Percentiles rank a stretch among this genome's conserved stretches.
Conservation (phyloP, 2,797 vertebrate species). For the Orientallactaga sibirica region DNA sequence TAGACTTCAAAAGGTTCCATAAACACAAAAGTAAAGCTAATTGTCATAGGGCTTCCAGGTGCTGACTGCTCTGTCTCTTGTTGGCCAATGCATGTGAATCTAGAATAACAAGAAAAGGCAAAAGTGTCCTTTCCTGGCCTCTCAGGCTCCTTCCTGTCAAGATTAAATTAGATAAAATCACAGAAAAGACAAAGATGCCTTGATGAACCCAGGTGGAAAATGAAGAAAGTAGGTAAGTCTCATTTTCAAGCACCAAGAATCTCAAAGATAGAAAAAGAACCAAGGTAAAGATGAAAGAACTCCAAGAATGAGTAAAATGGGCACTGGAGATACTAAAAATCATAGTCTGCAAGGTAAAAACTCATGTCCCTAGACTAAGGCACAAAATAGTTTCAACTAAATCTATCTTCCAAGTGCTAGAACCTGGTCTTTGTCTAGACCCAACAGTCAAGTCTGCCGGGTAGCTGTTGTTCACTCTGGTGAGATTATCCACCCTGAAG, state of each 20-base stretch:
- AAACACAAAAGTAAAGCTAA: neutral
- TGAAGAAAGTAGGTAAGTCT: neutral
- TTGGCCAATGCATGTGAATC: neutral
- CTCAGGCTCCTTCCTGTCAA: neutral
- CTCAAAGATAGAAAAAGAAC: neutral
- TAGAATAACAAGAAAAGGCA: neutral
- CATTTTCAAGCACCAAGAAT: neutral
- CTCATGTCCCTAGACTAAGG: neutral
- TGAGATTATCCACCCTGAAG: neutral
- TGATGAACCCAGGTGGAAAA: neutral
- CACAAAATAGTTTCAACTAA: neutral
- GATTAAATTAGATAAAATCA: constrained; percentile 8
- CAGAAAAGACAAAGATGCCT: neutral
- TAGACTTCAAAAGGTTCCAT: neutral
- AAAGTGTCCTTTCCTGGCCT: neutral
- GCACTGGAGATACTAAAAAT: neutral
- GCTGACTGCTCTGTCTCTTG: neutral
- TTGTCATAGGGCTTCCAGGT: neutral
- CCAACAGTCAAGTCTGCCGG: neutral
- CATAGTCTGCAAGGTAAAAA: neutral
- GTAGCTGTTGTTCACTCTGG: neutral
- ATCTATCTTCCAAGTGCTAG: neutral
- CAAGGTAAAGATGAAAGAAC: neutral
- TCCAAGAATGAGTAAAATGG: neutral
- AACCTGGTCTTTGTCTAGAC: neutral